These are phyloP conservation scores for Gambusia yucatana DNA, from an alignment of 2,797 vertebrate genomes.

Conservation along the genomic window DNA sequence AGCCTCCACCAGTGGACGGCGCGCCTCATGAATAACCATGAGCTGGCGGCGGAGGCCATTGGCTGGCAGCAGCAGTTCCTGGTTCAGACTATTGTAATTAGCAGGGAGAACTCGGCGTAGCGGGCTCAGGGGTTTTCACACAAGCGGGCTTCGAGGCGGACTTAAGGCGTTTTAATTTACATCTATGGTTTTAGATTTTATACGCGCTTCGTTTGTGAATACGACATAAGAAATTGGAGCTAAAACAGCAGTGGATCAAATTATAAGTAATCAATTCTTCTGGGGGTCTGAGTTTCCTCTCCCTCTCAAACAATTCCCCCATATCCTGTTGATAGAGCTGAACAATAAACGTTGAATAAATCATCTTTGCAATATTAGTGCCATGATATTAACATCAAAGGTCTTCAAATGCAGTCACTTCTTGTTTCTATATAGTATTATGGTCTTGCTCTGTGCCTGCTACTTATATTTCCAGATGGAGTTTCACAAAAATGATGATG, in stretches of 20 bases:
- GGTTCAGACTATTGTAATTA: conserved; percentile 56
- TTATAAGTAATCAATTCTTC: neutral
- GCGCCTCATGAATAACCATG: conserved; percentile 56
- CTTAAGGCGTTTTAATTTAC: neutral
- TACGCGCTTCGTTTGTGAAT: neutral
- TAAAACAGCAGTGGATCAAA: neutral
- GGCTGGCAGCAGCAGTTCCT: conserved; percentile 42
- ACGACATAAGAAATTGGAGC: neutral
- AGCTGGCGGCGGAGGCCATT: conserved; percentile 41
- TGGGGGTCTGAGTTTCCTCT: neutral
- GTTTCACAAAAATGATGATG: neutral
- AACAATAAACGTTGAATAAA: neutral
- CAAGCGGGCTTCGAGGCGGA: neutral
- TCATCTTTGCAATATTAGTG: neutral
- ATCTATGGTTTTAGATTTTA: neutral
- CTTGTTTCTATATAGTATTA: neutral
- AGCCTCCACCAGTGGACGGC: conserved; percentile 62
- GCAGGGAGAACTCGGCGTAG: conserved; percentile 25
- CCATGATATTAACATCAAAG: neutral
- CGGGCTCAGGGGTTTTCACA: neutral
- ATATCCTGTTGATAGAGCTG: neutral
- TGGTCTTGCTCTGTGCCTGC: neutral
- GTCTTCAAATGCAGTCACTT: neutral
- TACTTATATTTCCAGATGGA: neutral
- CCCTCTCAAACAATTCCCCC: neutral